phyloP scores from a whole-genome alignment of 2,797 vertebrate species.

The Graptemys geographica region DNA sequence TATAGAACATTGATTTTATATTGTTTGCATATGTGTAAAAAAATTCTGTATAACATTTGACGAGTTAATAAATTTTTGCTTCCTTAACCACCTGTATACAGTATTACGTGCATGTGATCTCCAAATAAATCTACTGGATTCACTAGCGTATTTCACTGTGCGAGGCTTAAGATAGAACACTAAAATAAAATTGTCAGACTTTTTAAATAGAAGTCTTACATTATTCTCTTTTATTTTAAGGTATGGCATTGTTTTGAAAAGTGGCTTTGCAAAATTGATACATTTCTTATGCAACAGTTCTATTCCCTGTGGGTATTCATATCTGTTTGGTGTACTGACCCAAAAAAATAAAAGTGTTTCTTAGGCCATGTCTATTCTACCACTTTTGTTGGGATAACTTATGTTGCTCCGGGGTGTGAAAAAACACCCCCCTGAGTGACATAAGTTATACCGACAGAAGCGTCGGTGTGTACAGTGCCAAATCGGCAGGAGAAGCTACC shows the following conservation, averaged over 20 bases:
- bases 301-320: not conserved
- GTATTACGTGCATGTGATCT: conserved; percentile 35
- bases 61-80: conserved; percentile 60
- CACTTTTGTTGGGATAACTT: no score
- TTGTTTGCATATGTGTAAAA: conserved; percentile 63
- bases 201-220: conserved; percentile 12
- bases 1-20: conserved; percentile 62
- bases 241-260: not conserved
- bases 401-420: no score
- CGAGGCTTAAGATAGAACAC: not conserved
- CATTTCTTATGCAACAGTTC: not conserved
- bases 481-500: no score
- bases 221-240: not conserved
- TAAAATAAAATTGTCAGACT: conserved; percentile 30
- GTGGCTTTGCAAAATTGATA: not conserved
- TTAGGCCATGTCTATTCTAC: not conserved
- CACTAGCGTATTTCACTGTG: not conserved
- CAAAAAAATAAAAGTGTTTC: not conserved
- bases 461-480: no score
- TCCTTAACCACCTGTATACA: conserved; percentile 39
- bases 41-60: conserved; percentile 56
- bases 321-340: not conserved
- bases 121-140: not conserved
- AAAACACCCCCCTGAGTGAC: no score
- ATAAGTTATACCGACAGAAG: no score